Percentiles rank a stretch among this genome's conserved stretches.
Conservation (phyloP, 2,113 vertebrate genomes). For the Colaptes auratus region DNA sequence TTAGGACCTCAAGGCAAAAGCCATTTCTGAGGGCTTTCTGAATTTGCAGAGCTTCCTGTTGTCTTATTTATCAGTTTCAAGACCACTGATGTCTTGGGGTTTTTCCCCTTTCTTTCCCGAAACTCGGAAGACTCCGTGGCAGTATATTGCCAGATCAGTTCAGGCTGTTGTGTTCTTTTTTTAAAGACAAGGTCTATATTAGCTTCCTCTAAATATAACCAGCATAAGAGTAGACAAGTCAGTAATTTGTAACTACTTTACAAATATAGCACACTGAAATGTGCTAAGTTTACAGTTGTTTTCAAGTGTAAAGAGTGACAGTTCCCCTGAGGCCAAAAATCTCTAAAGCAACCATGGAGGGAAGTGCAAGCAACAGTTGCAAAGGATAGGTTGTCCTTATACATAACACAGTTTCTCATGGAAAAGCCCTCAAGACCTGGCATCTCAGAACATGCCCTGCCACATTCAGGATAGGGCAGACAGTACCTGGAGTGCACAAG, state of each 20-base stretch:
- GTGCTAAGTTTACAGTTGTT: neutral
- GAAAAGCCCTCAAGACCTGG: neutral
- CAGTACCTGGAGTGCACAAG: slow-evolving; percentile 92
- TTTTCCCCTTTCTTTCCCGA: neutral
- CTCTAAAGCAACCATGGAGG: neutral
- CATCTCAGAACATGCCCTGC: neutral
- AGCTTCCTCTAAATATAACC: neutral
- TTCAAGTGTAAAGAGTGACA: neutral
- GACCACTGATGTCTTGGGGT: fast-evolving
- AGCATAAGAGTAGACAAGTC: neutral
- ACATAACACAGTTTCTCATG: neutral
- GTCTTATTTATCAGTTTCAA: neutral
- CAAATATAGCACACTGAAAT: neutral
- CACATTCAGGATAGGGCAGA: neutral
- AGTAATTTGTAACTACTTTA: neutral
- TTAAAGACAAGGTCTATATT: neutral
- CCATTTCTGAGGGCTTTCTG: neutral
- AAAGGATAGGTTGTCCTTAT: neutral
- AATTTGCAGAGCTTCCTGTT: neutral
- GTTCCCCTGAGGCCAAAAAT: neutral
- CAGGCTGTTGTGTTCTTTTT: neutral
- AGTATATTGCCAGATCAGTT: neutral
- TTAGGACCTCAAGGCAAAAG: neutral
- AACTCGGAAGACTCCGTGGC: neutral
- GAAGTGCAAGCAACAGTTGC: neutral